Conservation (phyloP, 2,797 vertebrate genomes). For the Melanotaenia parkinsoni region DNA sequence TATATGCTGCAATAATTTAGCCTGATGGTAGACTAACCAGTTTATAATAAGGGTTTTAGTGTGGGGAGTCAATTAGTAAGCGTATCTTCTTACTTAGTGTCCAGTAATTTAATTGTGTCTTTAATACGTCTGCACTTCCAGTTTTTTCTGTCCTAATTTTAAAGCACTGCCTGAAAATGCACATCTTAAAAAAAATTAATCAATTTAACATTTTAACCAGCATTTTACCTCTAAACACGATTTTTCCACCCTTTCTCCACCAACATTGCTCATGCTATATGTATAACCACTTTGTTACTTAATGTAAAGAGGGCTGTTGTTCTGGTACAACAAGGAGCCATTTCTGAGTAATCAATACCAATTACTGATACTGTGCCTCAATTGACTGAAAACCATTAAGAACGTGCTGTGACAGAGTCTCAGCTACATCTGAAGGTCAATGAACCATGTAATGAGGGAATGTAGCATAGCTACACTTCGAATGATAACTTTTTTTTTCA, state of each 20-base stretch:
- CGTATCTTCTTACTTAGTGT: too few species aligned
- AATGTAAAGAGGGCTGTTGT: slow-evolving; percentile 2
- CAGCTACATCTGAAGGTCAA: not conserved
- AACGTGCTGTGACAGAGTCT: not conserved
- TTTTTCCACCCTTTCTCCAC: not conserved
- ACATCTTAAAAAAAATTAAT: not conserved
- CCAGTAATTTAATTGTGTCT: too few species aligned
- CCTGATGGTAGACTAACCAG: too few species aligned
- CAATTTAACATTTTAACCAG: not conserved
- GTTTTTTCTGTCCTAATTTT: not conserved
- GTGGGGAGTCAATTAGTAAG: too few species aligned
- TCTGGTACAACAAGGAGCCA: not conserved
- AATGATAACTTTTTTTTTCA: not conserved
- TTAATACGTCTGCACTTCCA: too few species aligned
- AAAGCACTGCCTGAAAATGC: not conserved
- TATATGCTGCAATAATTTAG: too few species aligned
- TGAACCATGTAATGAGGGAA: not conserved
- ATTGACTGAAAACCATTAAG: slow-evolving; percentile 1
- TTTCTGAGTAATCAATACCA: slow-evolving; percentile 10
- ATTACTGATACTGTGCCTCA: slow-evolving; percentile 1
- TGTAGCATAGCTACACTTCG: not conserved
- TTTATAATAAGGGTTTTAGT: too few species aligned
- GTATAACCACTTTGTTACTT: slow-evolving; percentile 4
- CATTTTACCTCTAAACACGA: not conserved
- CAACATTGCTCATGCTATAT: not conserved